Conservation (phyloP, 2,888 invertebrate species). For the Cataglyphis rosenhaueri region DNA sequence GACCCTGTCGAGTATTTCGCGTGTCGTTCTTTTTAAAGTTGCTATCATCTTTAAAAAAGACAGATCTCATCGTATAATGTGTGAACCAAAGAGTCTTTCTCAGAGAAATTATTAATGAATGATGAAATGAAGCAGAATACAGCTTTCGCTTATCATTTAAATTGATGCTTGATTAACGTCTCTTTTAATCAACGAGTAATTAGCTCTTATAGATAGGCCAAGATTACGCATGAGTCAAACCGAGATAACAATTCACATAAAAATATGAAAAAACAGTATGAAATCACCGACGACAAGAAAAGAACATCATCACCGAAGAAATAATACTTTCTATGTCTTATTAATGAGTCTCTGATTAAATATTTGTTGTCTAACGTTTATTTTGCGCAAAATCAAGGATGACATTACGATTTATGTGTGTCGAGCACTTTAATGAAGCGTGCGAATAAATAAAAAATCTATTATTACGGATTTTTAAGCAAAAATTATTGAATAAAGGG, state of each 20-base stretch:
- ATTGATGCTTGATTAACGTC: neutral
- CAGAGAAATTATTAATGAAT: neutral
- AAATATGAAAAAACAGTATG: neutral
- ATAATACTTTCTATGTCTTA: neutral
- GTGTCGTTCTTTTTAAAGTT: neutral
- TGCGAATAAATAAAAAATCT: neutral
- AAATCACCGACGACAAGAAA: neutral
- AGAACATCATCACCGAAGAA: neutral
- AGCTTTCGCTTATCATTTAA: neutral
- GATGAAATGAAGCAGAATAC: neutral
- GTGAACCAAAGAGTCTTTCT: conserved; percentile 12
- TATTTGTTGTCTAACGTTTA: conserved; percentile 9
- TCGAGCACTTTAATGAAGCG: neutral
- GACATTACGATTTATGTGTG: neutral
- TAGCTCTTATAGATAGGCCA: neutral
- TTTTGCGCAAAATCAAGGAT: neutral
- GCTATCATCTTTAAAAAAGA: neutral
- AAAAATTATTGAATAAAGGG: neutral
- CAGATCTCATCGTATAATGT: neutral
- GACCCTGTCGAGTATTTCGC: neutral
- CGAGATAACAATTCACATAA: neutral
- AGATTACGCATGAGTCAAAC: neutral
- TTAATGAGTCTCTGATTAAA: conserved; percentile 12
- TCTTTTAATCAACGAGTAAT: conserved; percentile 2
- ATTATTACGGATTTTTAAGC: neutral